Evolutionary conservation across 30 jellyfish, hydroid and myxozoan genomes (phyloP), one percentile per base, ranked within the genome.

Genomic region (Aurelia aurita): DNA sequence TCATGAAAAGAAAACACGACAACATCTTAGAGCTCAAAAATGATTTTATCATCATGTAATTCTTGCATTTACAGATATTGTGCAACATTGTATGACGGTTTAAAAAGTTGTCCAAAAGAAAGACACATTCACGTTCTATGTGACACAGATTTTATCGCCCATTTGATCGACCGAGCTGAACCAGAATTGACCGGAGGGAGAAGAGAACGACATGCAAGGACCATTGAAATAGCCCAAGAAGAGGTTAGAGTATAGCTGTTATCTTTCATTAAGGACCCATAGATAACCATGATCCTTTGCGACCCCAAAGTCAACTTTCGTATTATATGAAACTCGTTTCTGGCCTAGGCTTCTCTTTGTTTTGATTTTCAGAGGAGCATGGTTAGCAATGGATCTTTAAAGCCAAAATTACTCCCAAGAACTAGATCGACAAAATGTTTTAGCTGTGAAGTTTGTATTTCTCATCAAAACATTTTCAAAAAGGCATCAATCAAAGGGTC

Each of bases 111-210:
- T 64, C 98, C 98, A 3, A 87, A 93, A 63, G 98, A 93, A 66
- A 60, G 95, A 27, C 98, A 93, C 74, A 73, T 93, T 6, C 98
- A 93, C 61, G 98, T 93, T 11, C 87, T 93, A 31, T 93, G 98
- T 65, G 97, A 93, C 44, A 93, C 98, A 3, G 98, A 93, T 72
- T 93, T 80, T 72, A 93, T 93, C 0, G 98, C 98, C 15, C 98
- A 93, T 43, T 74, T 93, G 28, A 93, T 93, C 23, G 98, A 97
- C 9, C 80, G 98, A 44, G 98, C 98, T 18, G 98, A 93, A 77
- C 98, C 98, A 61, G 98, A 93, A 79, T 66, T 93, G 69, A 97
- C 97, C 25, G 98, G 98, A 29, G 98, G 98, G 7, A 39, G 98
- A 15, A 58, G 98, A 34, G 98, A 93, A 45, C 69, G 98, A 58